Percentiles rank a stretch among this genome's conserved stretches.
Evolutionary conservation across 1,140 invertebrate species (phyloP).

Genomic region (Conus ventricosus): DNA sequence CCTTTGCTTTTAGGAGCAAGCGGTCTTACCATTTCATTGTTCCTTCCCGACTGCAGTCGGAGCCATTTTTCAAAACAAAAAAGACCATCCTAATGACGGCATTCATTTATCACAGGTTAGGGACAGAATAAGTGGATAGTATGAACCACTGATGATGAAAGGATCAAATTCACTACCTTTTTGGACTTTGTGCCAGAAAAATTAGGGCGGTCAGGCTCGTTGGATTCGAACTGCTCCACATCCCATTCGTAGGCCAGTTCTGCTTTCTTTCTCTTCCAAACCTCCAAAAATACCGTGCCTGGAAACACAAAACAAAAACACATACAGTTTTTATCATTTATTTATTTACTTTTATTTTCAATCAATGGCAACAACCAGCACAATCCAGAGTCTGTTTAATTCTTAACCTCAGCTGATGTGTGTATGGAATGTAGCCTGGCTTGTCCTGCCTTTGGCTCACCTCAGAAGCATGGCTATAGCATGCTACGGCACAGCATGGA

Average conservation of each 20-base stretch:
- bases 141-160: neutral
- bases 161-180: slow-evolving; percentile 40
- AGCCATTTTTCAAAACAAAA: neutral
- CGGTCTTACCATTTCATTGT: too few species aligned
- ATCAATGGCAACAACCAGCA: too few species aligned
- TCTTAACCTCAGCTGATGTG: too few species aligned
- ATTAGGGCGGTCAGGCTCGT: slow-evolving; percentile 74
- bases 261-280: slow-evolving; percentile 75
- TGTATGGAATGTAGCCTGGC: too few species aligned
- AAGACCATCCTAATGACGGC: neutral
- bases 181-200: slow-evolving; percentile 68
- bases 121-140: neutral
- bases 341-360: too few species aligned
- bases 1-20: too few species aligned
- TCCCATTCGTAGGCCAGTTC: slow-evolving; percentile 75
- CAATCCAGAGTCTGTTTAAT: too few species aligned
- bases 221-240: slow-evolving; percentile 74
- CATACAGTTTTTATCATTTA: too few species aligned
- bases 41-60: neutral
- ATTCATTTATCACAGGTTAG: neutral
- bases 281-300: slow-evolving; percentile 75
- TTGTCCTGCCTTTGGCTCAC: too few species aligned
- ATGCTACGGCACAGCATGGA: too few species aligned
- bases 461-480: too few species aligned
- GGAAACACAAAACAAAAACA: too few species aligned